Evolutionary conservation across 2,797 vertebrate species (phyloP).

Genomic region (Rhyacichthys aspro): DNA sequence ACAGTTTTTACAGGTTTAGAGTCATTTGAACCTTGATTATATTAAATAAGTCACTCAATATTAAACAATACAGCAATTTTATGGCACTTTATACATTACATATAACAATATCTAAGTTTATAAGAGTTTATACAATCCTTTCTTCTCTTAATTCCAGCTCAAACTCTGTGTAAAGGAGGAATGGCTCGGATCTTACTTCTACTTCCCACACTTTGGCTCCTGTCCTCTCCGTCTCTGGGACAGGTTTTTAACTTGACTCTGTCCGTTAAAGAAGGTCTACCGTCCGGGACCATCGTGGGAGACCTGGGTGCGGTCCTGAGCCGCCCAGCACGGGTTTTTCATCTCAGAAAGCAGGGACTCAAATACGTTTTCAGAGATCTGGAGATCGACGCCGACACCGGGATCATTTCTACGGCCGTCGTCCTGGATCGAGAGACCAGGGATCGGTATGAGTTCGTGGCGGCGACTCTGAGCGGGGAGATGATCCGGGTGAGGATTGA

Average conservation of each 20-base stretch:
- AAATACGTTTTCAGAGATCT: slow-evolving; percentile 87
- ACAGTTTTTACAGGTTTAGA: no score
- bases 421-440: slow-evolving; percentile 88
- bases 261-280: slow-evolving; percentile 87
- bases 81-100: no score
- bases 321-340: slow-evolving; percentile 83
- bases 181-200: slow-evolving; percentile 36
- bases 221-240: slow-evolving; percentile 61
- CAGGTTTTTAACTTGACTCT: slow-evolving; percentile 87
- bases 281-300: slow-evolving; percentile 86
- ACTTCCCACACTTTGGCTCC: slow-evolving; percentile 44
- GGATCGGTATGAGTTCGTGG: slow-evolving; percentile 88
- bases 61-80: no score
- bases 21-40: no score
- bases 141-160: neutral
- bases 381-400: slow-evolving; percentile 88
- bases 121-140: neutral
- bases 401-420: slow-evolving; percentile 88
- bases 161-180: slow-evolving; percentile 21
- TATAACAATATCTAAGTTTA: no score
- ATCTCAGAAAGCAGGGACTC: slow-evolving; percentile 91
- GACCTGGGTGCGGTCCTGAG: slow-evolving; percentile 85
- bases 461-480: slow-evolving; percentile 87
- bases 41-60: no score
- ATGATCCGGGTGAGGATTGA: slow-evolving; percentile 87